phyloP scores from a whole-genome alignment of 1,140 invertebrate genomes.

The Neelides sp. region DNA sequence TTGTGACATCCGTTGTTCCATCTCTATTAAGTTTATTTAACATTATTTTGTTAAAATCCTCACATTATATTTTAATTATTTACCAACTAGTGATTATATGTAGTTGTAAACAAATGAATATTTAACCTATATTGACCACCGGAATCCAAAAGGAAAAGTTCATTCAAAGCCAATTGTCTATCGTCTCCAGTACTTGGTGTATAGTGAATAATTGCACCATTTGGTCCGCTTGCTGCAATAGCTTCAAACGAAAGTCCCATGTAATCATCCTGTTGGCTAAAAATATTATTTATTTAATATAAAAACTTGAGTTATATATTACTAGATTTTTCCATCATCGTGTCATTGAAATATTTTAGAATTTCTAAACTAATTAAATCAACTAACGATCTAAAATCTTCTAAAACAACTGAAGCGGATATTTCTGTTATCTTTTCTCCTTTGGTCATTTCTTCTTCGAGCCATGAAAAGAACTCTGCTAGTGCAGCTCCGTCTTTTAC shows the following conservation, averaged over 20 bases:
- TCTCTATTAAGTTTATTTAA: constrained; percentile 45
- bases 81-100: background rate
- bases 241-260: constrained; percentile 81
- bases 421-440: constrained; percentile 45
- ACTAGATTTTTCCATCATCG: too few species aligned
- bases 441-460: constrained; percentile 54
- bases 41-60: too few species aligned
- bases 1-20: constrained; percentile 88
- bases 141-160: constrained; percentile 83
- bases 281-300: too few species aligned
- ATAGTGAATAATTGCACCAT: constrained; percentile 92
- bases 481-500: constrained; percentile 78
- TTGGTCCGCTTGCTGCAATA: constrained; percentile 75
- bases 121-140: constrained; percentile 56
- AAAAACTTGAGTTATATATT: too few species aligned
- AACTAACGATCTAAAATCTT: too few species aligned
- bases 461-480: constrained; percentile 80
- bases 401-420: too few species aligned
- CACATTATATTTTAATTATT: constrained; percentile 1
- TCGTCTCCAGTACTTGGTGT: constrained; percentile 53
- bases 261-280: constrained; percentile 40
- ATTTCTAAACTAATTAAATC: too few species aligned
- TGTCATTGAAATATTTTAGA: too few species aligned
- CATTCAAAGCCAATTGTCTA: constrained; percentile 51
- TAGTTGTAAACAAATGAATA: background rate